Evolutionary conservation across 2,888 invertebrate genomes (phyloP), one percentile per base, ranked within the genome.

Genomic region (Cephus runcator): DNA sequence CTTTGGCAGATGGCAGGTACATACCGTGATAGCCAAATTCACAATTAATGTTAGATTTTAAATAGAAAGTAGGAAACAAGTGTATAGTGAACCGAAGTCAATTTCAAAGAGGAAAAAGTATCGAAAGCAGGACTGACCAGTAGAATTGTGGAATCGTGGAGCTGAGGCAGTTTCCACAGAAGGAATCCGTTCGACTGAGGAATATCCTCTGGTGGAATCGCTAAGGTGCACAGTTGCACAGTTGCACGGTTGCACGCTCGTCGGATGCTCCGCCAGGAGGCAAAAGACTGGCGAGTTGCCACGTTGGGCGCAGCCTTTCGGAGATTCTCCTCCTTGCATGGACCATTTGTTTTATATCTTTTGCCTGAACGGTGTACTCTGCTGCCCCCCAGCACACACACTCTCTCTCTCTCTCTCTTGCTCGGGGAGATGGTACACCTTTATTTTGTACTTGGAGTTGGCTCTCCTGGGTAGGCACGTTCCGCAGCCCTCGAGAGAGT

Each of bases 261-360:
- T 4, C 15, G 23, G 40, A 56, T 56, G 4, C 40, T 56, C 23
- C 40, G 40, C 40, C 23, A 56, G 40, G 40, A 23, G 40, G 40
- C 23, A 2, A 56, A 6, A 23, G 40, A 56, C 40, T 56, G 40
- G 40, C 40, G 9, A 6, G 40, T 56, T 56, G 40, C 40, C 40
- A 56, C 40, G 40, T 56, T 30, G 74, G 77, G 30, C 30, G 73
- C 34, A 34, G 36, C 68, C 40, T 73, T 35, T 69, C 23, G 34
- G 36, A 75, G 75, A 75, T 75, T 36, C 69, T 69, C 75, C 36
- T 75, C 69, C 40, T 75, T 73, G 30, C 36, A 11, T 68, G 15
- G 40, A 56, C 6, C 36, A 34, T 73, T 77, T 77, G 56, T 80
- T 74, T 77, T 79, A n/a, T 79, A 31, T 71, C 12, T 81, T 81